Conservation (phyloP, 2,888 invertebrate genomes). For the Ichneumoninae sp. region DNA sequence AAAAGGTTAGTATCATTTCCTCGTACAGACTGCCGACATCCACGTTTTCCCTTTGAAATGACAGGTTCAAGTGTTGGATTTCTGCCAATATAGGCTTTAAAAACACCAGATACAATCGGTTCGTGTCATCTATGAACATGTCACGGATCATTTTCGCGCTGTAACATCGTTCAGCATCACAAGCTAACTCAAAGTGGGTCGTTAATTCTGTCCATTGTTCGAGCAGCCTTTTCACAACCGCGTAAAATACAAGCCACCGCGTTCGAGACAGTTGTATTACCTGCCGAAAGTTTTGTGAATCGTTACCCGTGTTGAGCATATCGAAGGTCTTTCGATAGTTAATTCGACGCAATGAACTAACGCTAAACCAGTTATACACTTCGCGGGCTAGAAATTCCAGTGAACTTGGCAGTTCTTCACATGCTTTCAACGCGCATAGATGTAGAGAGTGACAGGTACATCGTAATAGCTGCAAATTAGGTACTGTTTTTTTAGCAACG, state of each 20-base stretch:
- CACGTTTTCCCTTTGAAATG: conserved; percentile 63
- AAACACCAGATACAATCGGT: conserved; percentile 66
- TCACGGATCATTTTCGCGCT: conserved; percentile 49
- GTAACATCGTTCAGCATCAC: conserved; percentile 55
- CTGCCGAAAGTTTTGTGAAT: conserved; percentile 38
- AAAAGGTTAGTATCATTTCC: conserved; percentile 39
- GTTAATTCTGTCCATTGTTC: conserved; percentile 67
- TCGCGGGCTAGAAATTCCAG: conserved; percentile 70
- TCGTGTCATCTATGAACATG: conserved; percentile 63
- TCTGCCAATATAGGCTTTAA: conserved; percentile 63
- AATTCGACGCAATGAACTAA: conserved; percentile 59
- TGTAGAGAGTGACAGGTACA: conserved; percentile 70
- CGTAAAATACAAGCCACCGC: conserved; percentile 68
- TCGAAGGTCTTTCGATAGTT: conserved; percentile 13
- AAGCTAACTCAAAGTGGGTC: conserved; percentile 60
- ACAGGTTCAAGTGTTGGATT: conserved; percentile 58
- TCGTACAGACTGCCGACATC: conserved; percentile 60
- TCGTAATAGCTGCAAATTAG: conserved; percentile 63
- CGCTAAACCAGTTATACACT: conserved; percentile 68
- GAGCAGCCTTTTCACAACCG: conserved; percentile 47
- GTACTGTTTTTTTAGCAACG: conserved; percentile 63
- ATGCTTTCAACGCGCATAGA: conserved; percentile 67
- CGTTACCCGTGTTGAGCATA: conserved; percentile 20
- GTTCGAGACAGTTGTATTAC: conserved; percentile 54
- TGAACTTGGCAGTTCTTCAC: conserved; percentile 57